A percentile compares a stretch with the other conserved stretches of the same genome.
phyloP scores from a whole-genome alignment of 1,140 invertebrate genomes.

The Bombus picipes region DNA sequence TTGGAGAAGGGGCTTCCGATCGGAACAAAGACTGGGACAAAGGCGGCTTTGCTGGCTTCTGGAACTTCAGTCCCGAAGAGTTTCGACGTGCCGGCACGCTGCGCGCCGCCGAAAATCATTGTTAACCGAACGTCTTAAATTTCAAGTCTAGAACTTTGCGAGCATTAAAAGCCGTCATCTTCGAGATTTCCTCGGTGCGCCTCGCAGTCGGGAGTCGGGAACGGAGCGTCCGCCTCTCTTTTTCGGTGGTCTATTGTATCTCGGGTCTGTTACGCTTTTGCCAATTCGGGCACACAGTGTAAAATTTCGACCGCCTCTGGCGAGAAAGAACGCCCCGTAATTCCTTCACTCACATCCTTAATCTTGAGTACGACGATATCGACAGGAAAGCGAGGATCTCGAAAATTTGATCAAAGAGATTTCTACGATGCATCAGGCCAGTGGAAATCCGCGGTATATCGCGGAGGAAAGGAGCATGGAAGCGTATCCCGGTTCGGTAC shows the following conservation, averaged over 20 bases:
- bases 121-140: slow-evolving; percentile 48
- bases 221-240: not conserved
- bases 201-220: too few species aligned
- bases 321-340: not conserved
- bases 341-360: accelerated
- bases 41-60: slow-evolving; percentile 1
- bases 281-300: not conserved
- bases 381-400: not conserved
- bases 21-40: slow-evolving; percentile 38
- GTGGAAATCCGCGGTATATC: not conserved
- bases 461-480: not conserved
- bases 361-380: not conserved
- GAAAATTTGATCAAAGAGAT: not conserved
- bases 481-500: slow-evolving; percentile 39
- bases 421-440: not conserved
- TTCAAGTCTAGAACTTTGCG: slow-evolving; percentile 16
- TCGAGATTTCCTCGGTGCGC: not conserved
- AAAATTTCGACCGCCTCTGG: not conserved
- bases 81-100: slow-evolving; percentile 16
- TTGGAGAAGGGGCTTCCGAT: slow-evolving; percentile 3
- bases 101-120: slow-evolving; percentile 28
- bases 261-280: not conserved
- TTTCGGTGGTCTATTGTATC: not conserved
- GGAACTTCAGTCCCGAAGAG: slow-evolving; percentile 29
- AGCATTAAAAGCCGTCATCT: not conserved